Evolutionary conservation across 2,888 invertebrate species (phyloP).

Genomic region (Miltochrista miniata): DNA sequence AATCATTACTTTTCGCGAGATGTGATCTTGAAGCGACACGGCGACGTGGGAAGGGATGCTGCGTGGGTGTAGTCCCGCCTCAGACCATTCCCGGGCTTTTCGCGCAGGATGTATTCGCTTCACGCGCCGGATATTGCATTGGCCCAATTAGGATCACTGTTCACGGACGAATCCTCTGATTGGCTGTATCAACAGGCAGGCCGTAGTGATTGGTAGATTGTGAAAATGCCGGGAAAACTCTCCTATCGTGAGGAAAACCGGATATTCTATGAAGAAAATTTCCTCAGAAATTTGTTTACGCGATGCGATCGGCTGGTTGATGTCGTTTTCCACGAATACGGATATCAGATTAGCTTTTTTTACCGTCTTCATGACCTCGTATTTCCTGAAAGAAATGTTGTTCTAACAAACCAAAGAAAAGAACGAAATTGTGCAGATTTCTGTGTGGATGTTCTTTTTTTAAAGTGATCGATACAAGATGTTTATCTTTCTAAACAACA

Average conservation of each 20-base stretch:
- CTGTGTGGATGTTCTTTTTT: conserved; percentile 26
- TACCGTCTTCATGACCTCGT: conserved; percentile 45
- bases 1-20: conserved; percentile 84
- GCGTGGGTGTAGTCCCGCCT: conserved; percentile 71
- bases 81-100: conserved; percentile 74
- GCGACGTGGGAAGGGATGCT: conserved; percentile 61
- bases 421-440: conserved; percentile 12
- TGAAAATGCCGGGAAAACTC: conserved; percentile 62
- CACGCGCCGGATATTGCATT: conserved; percentile 69
- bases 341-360: conserved; percentile 66
- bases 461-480: conserved; percentile 54
- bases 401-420: conserved; percentile 22
- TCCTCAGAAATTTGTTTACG: conserved; percentile 79
- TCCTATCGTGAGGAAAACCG: conserved; percentile 63
- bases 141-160: conserved; percentile 62
- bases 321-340: conserved; percentile 58
- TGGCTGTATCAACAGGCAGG: conserved; percentile 47
- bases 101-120: conserved; percentile 74
- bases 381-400: conserved; percentile 45
- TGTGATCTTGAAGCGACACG: conserved; percentile 75
- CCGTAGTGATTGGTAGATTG: conserved; percentile 50
- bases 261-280: conserved; percentile 75
- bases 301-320: conserved; percentile 63
- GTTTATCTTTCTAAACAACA: conserved; percentile 37
- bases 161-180: conserved; percentile 54